Evolutionary conservation across 2,113 vertebrate genomes (phyloP).

Genomic region (Danionella cerebrum): DNA sequence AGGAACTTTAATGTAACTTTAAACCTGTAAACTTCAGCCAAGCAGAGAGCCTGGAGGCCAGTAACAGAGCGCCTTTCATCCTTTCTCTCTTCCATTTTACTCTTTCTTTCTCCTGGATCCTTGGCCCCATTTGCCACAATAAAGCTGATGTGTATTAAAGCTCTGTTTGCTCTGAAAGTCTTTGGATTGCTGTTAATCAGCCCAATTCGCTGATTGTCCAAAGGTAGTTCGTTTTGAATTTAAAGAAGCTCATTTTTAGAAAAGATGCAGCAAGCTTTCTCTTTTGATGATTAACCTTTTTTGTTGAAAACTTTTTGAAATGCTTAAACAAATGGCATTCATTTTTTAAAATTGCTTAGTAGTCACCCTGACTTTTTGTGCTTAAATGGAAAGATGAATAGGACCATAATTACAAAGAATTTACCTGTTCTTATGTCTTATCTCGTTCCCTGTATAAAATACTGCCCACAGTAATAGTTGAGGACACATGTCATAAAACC

Average conservation of each 20-base stretch:
- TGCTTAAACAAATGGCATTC: too few species aligned
- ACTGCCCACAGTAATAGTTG: too few species aligned
- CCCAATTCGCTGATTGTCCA: not conserved
- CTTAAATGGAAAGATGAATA: too few species aligned
- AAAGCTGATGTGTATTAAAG: conserved; percentile 17
- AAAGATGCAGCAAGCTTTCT: not conserved
- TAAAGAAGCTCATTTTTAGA: not conserved
- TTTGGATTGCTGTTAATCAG: conserved; percentile 14
- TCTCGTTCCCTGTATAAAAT: too few species aligned
- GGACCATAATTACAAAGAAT: too few species aligned
- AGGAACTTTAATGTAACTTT: conserved; percentile 34
- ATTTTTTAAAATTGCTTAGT: too few species aligned
- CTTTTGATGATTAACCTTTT: not conserved
- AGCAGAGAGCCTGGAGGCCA: conserved; percentile 14
- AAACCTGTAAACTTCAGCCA: conserved; percentile 30
- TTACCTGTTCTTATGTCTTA: too few species aligned
- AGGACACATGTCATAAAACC: too few species aligned
- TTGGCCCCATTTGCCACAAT: conserved; percentile 28
- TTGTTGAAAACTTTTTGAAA: too few species aligned
- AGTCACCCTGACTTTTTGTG: too few species aligned
- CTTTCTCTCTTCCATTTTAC: too few species aligned
- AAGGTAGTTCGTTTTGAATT: not conserved
- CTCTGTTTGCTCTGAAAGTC: not conserved
- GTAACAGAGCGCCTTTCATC: conserved; percentile 17
- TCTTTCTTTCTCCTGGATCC: conserved; percentile 10